Conservation (phyloP, 2,888 invertebrate genomes). For the Timema podura region DNA sequence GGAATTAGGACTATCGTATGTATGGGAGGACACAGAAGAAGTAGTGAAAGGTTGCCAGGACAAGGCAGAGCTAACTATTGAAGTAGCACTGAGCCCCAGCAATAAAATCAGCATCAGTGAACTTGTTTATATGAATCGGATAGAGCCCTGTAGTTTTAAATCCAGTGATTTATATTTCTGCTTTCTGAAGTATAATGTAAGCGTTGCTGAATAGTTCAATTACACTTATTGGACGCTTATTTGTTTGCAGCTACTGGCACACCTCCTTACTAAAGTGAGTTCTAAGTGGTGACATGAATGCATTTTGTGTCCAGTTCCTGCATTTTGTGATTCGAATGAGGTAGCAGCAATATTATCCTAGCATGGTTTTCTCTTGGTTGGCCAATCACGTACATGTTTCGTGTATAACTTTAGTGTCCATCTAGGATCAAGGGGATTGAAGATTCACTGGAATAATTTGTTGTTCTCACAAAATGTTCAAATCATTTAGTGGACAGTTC, state of each 20-base stretch:
- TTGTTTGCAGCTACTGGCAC: too few species aligned
- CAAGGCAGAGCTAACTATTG: too few species aligned
- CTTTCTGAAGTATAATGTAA: background rate
- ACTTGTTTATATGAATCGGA: background rate
- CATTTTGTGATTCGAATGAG: constrained; percentile 3
- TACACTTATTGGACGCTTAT: background rate
- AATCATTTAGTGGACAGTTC: background rate
- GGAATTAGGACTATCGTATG: too few species aligned
- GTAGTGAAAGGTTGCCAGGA: background rate
- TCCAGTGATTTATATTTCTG: background rate
- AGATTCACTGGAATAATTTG: background rate
- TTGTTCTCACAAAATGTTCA: constrained; percentile 9
- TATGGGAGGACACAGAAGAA: too few species aligned
- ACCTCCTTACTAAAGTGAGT: background rate
- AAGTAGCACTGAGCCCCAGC: background rate
- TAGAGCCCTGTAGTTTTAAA: constrained; percentile 4
- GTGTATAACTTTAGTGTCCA: too few species aligned
- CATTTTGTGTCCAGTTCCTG: too few species aligned
- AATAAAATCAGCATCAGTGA: constrained; percentile 7
- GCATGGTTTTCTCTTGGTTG: background rate
- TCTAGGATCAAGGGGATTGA: background rate
- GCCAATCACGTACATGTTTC: constrained; percentile 4
- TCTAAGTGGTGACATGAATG: constrained; percentile 1
- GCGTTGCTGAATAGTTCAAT: background rate
- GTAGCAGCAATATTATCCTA: background rate